Percentiles rank a stretch among this genome's conserved stretches.
Conservation (phyloP, 2,113 vertebrate species). For the Fulmarus glacialis region DNA sequence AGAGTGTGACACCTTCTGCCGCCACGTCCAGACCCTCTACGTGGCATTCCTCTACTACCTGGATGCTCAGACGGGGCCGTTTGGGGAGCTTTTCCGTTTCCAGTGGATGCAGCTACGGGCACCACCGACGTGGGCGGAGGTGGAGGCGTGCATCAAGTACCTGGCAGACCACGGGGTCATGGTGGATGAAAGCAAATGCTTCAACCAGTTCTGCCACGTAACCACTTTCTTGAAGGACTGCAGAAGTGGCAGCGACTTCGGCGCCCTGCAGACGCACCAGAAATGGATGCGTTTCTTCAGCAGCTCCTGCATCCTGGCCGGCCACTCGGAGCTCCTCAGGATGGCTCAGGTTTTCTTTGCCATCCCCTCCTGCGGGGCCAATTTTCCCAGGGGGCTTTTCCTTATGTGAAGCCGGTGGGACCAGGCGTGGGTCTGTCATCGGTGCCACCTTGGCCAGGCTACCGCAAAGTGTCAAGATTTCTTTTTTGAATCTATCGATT, state of each 20-base stretch:
- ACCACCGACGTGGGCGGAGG: not conserved
- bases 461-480: accelerated
- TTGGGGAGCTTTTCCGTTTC: not conserved
- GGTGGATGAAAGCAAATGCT: not conserved
- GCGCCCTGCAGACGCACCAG: not conserved
- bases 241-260: not conserved
- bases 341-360: not conserved
- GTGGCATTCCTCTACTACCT: not conserved
- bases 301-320: not conserved
- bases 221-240: not conserved
- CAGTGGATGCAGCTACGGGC: not conserved
- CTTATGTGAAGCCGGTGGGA: not conserved
- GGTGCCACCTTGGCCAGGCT: not conserved
- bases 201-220: not conserved
- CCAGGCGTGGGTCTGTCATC: too few species aligned
- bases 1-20: not conserved
- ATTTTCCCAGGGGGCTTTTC: not conserved
- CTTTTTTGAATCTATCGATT: too few species aligned
- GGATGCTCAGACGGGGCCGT: not conserved
- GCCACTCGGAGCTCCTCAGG: not conserved
- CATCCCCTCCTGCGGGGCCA: not conserved
- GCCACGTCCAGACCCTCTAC: not conserved
- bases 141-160: not conserved
- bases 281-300: not conserved
- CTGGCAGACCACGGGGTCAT: not conserved